These are phyloP conservation scores for Nothobranchius furzeri DNA, from an alignment of 2,113 vertebrate genomes.

Conservation along the genomic window DNA sequence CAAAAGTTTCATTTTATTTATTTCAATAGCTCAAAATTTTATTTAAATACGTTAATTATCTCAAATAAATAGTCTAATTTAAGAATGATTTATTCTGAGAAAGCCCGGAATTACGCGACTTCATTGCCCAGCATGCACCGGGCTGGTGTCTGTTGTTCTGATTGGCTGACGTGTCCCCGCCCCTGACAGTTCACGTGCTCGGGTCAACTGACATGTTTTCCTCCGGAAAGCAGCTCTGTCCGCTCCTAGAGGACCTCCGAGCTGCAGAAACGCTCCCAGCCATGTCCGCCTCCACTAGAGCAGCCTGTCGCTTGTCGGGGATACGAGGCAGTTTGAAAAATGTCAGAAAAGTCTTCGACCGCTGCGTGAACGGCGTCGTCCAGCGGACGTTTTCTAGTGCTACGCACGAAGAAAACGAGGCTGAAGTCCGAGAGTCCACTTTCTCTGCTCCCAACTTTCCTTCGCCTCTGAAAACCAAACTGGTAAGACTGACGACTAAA, in stretches of 20 bases:
- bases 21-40: no score
- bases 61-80: no score
- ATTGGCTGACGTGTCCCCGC: slow-evolving; percentile 54
- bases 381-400: slow-evolving; percentile 56
- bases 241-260: no score
- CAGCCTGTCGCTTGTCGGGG: slow-evolving; percentile 35
- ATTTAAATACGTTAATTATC: no score
- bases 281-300: slow-evolving; percentile 53
- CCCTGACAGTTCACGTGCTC: not conserved
- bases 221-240: not conserved
- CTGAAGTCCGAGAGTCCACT: slow-evolving; percentile 46
- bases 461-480: slow-evolving; percentile 24
- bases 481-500: slow-evolving; percentile 38
- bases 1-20: no score
- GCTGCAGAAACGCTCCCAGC: not conserved
- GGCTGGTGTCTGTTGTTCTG: rapidly evolving
- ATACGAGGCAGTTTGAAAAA: slow-evolving; percentile 4
- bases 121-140: slow-evolving; percentile 60
- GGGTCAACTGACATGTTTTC: slow-evolving; percentile 2
- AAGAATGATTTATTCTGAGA: no score
- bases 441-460: slow-evolving; percentile 42
- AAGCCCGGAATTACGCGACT: slow-evolving; percentile 28
- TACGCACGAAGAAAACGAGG: slow-evolving; percentile 57
- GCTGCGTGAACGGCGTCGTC: not conserved
- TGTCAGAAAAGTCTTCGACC: slow-evolving; percentile 8